Evolutionary conservation across 1,140 invertebrate species (phyloP).

Genomic region (Monochamus saltuarius): DNA sequence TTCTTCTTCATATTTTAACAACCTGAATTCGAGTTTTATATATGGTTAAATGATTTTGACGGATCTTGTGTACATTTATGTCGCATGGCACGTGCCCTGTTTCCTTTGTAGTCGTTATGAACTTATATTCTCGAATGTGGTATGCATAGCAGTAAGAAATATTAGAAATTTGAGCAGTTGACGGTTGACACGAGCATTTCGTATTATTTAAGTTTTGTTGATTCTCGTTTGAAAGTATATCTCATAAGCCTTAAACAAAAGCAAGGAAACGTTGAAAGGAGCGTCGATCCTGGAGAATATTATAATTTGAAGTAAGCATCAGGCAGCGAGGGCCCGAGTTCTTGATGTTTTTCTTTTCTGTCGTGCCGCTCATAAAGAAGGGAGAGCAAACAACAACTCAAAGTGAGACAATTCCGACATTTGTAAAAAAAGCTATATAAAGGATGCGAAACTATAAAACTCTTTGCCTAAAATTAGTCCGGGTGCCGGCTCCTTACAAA

Average conservation of each 20-base stretch:
- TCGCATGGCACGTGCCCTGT: no score
- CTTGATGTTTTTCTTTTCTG: conserved; percentile 31
- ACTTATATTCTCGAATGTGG: no score
- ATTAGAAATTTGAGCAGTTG: no score
- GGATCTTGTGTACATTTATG: no score
- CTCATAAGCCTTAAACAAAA: conserved; percentile 25
- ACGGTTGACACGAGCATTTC: background rate
- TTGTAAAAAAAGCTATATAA: conserved; percentile 41
- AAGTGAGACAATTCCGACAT: conserved; percentile 39
- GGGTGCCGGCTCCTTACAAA: conserved; percentile 36
- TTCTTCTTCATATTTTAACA: no score
- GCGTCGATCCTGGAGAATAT: conserved; percentile 18
- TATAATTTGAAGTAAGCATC: conserved; percentile 27
- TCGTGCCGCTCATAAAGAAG: conserved; percentile 26
- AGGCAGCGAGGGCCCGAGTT: conserved; percentile 6
- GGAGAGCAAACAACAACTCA: conserved; percentile 36
- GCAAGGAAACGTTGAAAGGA: background rate
- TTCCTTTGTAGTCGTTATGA: no score
- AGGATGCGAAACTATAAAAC: conserved; percentile 43
- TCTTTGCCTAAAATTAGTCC: conserved; percentile 44
- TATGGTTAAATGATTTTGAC: no score
- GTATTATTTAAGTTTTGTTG: conserved; percentile 16
- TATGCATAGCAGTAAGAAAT: no score
- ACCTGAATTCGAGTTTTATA: no score
- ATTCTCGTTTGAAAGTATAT: conserved; percentile 24